Evolutionary conservation across 2,888 invertebrate species (phyloP).

Genomic region (Agelastica alni): DNA sequence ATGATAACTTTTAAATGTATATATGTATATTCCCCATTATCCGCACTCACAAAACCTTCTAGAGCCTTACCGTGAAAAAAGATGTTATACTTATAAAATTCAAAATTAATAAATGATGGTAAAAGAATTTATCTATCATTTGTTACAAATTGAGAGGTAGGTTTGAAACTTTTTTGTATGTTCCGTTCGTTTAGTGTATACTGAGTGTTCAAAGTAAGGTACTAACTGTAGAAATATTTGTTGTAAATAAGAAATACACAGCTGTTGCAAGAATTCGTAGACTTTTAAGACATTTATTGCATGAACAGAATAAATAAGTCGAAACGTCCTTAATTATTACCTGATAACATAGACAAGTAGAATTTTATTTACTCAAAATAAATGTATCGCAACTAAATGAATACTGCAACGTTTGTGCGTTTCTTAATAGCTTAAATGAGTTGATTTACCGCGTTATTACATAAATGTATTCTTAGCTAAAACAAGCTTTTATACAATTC

Average conservation of each 20-base stretch:
- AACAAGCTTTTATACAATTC: constrained; percentile 39
- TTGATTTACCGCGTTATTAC: constrained; percentile 34
- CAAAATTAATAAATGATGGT: no score
- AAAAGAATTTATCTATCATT: no score
- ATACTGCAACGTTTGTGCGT: constrained; percentile 6
- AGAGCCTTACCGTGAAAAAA: not conserved
- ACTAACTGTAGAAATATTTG: not conserved
- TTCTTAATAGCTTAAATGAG: constrained; percentile 15
- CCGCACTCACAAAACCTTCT: not conserved
- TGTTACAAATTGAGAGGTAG: no score
- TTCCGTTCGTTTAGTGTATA: no score
- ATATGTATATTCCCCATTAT: not conserved
- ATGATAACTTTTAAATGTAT: not conserved
- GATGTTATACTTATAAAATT: not conserved
- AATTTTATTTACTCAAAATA: not conserved
- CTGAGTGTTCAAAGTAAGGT: not conserved
- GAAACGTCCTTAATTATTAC: no score
- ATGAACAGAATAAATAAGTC: not conserved
- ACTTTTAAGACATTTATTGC: not conserved
- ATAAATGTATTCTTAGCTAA: constrained; percentile 26
- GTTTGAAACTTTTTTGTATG: no score
- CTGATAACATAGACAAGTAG: no score
- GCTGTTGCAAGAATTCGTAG: constrained; percentile 2
- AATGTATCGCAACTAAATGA: not conserved
- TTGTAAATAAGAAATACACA: constrained; percentile 7